Evolutionary conservation across 2,113 vertebrate species (phyloP), one percentile per base, ranked within the genome.

Genomic region (Brachyhypopomus occidentalis): DNA sequence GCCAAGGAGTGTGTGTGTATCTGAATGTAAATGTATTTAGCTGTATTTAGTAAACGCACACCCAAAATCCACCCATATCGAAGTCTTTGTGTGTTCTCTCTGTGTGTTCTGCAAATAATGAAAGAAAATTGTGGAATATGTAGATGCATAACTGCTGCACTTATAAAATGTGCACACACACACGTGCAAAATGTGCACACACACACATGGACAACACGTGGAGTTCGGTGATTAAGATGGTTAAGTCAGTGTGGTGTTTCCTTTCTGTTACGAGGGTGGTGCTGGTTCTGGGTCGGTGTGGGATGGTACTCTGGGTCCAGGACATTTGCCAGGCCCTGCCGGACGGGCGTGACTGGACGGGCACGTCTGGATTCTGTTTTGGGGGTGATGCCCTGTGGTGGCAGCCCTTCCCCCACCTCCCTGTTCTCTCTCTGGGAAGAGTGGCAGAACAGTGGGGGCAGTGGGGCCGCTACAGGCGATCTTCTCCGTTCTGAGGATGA

Each of bases 391-490:
- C 75, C 0, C 77, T 48, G 34, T 85, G 70, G 84, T 83, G 74
- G 64, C 75, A 73, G 84, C 82, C 82, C 36, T 66, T 90, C 84
- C 58, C 72, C 82, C 86, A 69, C 64, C 78, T 30, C 76, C 80
- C 86, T 62, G 80, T 84, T 81, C 48, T 75, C 78, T 73, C 75
- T 64, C 27, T 38, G 77, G 67, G 60, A 82, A n/a, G 86, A 84
- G 73, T 56, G 83, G 83, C 84, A 85, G 87, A 93, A 92, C 88
- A n/a, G n/a, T 84, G 82, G 81, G 83, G 79, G 77, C 4, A 52
- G 85, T 82, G 62, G 27, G 45, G 73, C 77, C 80, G 86, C 86
- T 38, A 80, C 52, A 85, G 84, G 90, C 87, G 85, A 89, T 91
- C 92, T 88, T 87, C 86, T 55, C 78, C 83, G 75, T 90, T 88